Evolutionary conservation across 2,888 invertebrate genomes (phyloP), one percentile per base, ranked within the genome.

Genomic region (Ypsolopha scabrella): DNA sequence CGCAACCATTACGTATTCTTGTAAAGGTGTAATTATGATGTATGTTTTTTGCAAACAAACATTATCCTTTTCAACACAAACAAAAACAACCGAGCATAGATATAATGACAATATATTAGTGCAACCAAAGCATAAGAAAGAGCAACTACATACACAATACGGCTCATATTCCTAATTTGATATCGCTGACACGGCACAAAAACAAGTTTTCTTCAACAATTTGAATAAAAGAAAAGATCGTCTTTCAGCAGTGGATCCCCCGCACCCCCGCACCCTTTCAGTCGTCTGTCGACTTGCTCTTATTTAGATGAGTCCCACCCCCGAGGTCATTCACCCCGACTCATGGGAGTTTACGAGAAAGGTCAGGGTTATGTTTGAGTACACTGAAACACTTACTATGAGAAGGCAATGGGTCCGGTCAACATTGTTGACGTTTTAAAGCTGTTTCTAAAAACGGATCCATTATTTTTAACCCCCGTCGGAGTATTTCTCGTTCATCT

Each of bases 271-370:
- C 43, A 43, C 43, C 43, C 43, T 43, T 9, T 46, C 57, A 64
- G 65, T 66, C 65, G 68, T 72, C 67, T 72, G 73, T 72, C 73
- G 71, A 65, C 73, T 9, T 37, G 52, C 72, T 82, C 76, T 80
- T 81, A 82, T 82, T 82, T 81, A 80, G 75, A 79, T 64, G 72
- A 72, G 64, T 66, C 70, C 63, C 75, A 80, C 80, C 81, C 80
- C 68, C 63, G 67, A 66, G 83, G 80, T 80, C 71, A 67, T 77
- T 80, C 70, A 83, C 74, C 81, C 76, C 62, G 65, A 66, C 60
- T 58, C 61, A 47, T 47, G 47, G 47, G 14, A 37, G 68, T 64
- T 68, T 36, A 65, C 63, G 62, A 62, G 13, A 67, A 80, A 83
- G 83, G 83, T 85, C 85, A 83, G 75, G 81, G 81, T 80, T 81